phyloP scores from a whole-genome alignment of 2,888 invertebrate species.

The Eupithecia centaureata region DNA sequence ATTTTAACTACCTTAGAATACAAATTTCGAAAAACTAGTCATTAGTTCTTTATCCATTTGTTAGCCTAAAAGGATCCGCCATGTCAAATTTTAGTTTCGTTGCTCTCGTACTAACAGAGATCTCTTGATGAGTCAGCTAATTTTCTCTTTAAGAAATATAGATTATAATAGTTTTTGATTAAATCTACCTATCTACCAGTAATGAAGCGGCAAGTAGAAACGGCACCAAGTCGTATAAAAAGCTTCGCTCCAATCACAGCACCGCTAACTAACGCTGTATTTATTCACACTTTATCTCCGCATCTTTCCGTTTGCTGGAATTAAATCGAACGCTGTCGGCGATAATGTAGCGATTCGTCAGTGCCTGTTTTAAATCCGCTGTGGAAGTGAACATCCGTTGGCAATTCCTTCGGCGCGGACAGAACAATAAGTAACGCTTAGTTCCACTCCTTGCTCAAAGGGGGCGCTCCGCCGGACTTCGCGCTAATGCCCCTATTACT shows the following conservation, averaged over 20 bases:
- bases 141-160: too few relatives aligned
- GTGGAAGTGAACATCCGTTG: conserved; percentile 65
- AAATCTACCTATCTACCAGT: too few relatives aligned
- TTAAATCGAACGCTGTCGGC: conserved; percentile 72
- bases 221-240: neutral
- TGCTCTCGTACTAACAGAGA: too few relatives aligned
- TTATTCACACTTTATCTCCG: conserved; percentile 54
- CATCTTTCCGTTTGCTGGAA: conserved; percentile 55
- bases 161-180: too few relatives aligned
- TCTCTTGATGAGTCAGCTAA: too few relatives aligned
- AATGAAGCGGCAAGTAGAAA: neutral
- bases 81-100: too few relatives aligned
- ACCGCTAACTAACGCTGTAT: conserved; percentile 4
- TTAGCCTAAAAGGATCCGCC: too few relatives aligned
- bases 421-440: conserved; percentile 73
- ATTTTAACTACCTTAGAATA: too few relatives aligned
- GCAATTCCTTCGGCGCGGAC: conserved; percentile 59
- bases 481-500: conserved; percentile 42
- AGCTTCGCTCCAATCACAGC: conserved; percentile 2
- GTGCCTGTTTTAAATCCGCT: conserved; percentile 72
- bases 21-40: too few relatives aligned
- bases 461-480: conserved; percentile 43
- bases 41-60: too few relatives aligned
- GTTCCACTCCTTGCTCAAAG: conserved; percentile 53
- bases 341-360: conserved; percentile 76